A percentile compares a stretch with the other conserved stretches of the same genome.
Conservation (phyloP, 2,797 vertebrate species). For the Cirrhinus molitorella region DNA sequence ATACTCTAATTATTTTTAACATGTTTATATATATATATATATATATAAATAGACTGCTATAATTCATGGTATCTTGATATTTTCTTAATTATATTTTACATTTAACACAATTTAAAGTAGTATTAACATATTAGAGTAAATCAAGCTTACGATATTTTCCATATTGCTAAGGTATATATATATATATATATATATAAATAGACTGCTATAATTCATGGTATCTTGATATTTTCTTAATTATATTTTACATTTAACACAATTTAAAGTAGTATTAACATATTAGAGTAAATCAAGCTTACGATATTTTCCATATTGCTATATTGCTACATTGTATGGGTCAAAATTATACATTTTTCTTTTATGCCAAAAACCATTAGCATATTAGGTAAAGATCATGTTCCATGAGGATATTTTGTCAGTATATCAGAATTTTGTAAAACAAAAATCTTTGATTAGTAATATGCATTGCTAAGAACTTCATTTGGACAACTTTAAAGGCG, state of each 20-base stretch:
- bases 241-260: background rate
- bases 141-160: background rate
- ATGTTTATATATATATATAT: too few species aligned
- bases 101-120: background rate
- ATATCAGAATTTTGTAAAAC: too few species aligned
- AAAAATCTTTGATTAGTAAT: too few species aligned
- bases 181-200: slow-evolving; percentile 1
- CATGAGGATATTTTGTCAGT: too few species aligned
- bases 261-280: background rate
- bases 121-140: background rate
- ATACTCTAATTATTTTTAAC: background rate
- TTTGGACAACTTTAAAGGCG: too few species aligned
- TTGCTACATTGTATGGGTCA: too few species aligned
- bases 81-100: background rate
- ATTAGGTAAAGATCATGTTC: too few species aligned
- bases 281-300: background rate
- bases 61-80: background rate
- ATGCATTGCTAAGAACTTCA: too few species aligned
- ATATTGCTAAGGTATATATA: too few species aligned
- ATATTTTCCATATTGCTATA: background rate
- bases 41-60: background rate
- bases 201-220: background rate
- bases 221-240: background rate
- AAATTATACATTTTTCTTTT: too few species aligned
- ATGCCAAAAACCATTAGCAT: too few species aligned